Percentiles rank a stretch among this genome's conserved stretches.
Evolutionary conservation across 2,797 vertebrate genomes (phyloP).

Genomic region (Petrocephalus sullivani): DNA sequence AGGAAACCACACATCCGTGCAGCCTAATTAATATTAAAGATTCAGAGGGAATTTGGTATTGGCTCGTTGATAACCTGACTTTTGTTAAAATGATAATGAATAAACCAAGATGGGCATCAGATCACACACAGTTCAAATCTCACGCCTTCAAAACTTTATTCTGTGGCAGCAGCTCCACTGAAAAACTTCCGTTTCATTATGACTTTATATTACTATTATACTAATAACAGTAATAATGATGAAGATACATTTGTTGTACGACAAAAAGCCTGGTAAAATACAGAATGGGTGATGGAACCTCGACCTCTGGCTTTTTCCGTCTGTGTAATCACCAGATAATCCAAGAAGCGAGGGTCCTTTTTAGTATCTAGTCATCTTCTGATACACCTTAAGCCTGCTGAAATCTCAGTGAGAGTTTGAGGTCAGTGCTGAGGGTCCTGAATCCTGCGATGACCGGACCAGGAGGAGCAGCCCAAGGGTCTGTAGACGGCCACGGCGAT

Average conservation of each 20-base stretch:
- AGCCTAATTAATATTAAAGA: not conserved
- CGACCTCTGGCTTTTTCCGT: not conserved
- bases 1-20: not conserved
- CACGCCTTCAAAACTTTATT: not conserved
- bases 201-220: not conserved
- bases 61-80: not conserved
- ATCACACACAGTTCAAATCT: not conserved
- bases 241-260: not conserved
- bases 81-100: not conserved
- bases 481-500: not conserved
- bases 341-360: not conserved
- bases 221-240: not conserved
- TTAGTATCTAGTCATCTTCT: not conserved
- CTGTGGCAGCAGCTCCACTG: not conserved
- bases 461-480: not conserved
- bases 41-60: not conserved
- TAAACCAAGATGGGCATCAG: not conserved
- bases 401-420: slow-evolving; percentile 31
- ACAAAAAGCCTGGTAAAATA: not conserved
- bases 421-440: slow-evolving; percentile 9
- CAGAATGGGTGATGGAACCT: not conserved
- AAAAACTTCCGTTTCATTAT: not conserved
- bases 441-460: not conserved
- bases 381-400: not conserved
- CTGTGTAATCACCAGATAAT: not conserved